phyloP scores from a whole-genome alignment of 92 coral and sea anemone species.

The Zoanthus solanderi region DNA sequence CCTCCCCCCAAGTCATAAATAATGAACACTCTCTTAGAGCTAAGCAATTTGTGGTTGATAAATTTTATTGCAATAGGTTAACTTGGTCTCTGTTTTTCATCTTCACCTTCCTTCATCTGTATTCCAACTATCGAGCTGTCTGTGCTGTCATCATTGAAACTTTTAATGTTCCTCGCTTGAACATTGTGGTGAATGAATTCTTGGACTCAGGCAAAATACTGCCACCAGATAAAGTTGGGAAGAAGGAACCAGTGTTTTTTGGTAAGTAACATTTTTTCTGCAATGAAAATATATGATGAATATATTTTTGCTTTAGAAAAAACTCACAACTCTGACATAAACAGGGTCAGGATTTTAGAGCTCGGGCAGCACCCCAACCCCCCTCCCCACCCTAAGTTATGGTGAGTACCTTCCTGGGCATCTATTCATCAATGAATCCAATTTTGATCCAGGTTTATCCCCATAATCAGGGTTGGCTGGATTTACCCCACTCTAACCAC shows the following conservation, averaged over 20 bases:
- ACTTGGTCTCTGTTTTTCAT: slow-evolving; percentile 94
- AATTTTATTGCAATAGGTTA: slow-evolving; percentile 59
- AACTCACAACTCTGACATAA: too few relatives aligned
- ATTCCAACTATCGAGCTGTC: slow-evolving; percentile 95
- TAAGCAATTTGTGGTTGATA: too few relatives aligned
- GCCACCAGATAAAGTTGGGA: slow-evolving; percentile 84
- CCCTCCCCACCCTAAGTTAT: too few relatives aligned
- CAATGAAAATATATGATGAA: not conserved
- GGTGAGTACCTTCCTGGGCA: too few relatives aligned
- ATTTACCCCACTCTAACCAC: too few relatives aligned
- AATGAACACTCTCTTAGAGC: too few relatives aligned
- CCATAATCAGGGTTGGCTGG: too few relatives aligned
- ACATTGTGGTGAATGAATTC: slow-evolving; percentile 77
- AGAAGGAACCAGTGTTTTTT: slow-evolving; percentile 86
- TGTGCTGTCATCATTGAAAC: slow-evolving; percentile 98
- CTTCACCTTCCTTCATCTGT: slow-evolving; percentile 92
- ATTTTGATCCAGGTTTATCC: too few relatives aligned
- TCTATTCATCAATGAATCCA: too few relatives aligned
- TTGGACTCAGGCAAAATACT: slow-evolving; percentile 70
- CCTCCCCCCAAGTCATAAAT: too few relatives aligned
- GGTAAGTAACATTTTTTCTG: slow-evolving; percentile 59
- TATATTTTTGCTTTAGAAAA: not conserved
- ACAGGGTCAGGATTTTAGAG: too few relatives aligned
- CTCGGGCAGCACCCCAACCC: too few relatives aligned
- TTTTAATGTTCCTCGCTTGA: slow-evolving; percentile 83